Percentiles rank a stretch among this genome's conserved stretches.
These are phyloP conservation scores for Oreochromis grahami DNA, from an alignment of 2,797 vertebrate species.

Conservation along the genomic window DNA sequence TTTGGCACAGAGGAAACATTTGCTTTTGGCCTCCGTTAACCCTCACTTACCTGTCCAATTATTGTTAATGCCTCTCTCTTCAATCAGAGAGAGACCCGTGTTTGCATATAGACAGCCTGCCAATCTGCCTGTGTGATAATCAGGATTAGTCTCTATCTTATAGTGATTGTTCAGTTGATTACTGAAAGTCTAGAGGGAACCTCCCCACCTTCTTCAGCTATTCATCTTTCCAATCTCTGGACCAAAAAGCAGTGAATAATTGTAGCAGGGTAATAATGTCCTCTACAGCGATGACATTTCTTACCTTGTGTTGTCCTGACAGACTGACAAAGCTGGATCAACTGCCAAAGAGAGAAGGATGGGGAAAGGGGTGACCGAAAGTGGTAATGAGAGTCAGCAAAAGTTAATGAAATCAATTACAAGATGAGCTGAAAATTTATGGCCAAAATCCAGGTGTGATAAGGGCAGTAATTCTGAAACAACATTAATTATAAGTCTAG, in stretches of 20 bases:
- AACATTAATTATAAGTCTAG: slow-evolving; percentile 27
- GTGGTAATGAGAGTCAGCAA: background rate
- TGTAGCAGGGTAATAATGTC: slow-evolving; percentile 18
- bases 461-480: slow-evolving; percentile 14
- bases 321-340: background rate
- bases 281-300: slow-evolving; percentile 10
- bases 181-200: slow-evolving; percentile 16
- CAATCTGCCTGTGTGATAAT: slow-evolving; percentile 16
- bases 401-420: slow-evolving; percentile 56
- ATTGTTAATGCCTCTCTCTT: slow-evolving; percentile 20
- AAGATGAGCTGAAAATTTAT: slow-evolving; percentile 41
- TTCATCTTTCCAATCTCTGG: slow-evolving; percentile 32
- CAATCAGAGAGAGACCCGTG: slow-evolving; percentile 8
- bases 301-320: slow-evolving; percentile 2
- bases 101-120: slow-evolving; percentile 16
- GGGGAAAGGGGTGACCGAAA: background rate
- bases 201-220: background rate
- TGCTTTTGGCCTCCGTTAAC: slow-evolving; percentile 39
- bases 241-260: slow-evolving; percentile 37
- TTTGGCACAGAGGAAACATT: slow-evolving; percentile 44
- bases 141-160: slow-evolving; percentile 31
- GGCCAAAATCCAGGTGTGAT: slow-evolving; percentile 16
- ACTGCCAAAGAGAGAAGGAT: background rate
- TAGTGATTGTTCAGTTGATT: slow-evolving; percentile 38
- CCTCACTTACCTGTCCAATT: slow-evolving; percentile 27